Evolutionary conservation across 2,888 invertebrate species (phyloP).

Genomic region (Eupithecia insigniata): DNA sequence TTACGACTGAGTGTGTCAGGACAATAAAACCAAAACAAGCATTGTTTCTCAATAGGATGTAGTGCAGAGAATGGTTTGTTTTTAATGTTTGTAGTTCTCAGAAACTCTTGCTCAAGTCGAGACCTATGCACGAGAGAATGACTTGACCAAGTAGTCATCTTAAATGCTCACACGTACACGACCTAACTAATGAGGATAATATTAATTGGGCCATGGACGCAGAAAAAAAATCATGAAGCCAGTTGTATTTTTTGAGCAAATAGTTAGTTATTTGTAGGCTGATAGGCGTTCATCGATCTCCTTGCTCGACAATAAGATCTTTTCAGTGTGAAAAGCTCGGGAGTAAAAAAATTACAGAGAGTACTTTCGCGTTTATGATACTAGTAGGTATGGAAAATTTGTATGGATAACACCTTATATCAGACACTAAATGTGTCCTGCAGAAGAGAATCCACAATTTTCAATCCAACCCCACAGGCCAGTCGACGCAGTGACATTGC

Average conservation of each 20-base stretch:
- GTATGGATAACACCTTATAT: too few species aligned
- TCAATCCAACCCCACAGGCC: not conserved
- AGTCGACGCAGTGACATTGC: conserved; percentile 6
- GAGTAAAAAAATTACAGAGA: not conserved
- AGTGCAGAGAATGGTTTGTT: not conserved
- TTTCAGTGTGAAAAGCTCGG: not conserved
- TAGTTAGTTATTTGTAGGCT: too few species aligned
- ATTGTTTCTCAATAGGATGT: conserved; percentile 10
- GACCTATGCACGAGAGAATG: not conserved
- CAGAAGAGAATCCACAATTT: not conserved
- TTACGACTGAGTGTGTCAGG: not conserved
- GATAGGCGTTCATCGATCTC: too few species aligned
- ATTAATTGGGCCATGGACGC: not conserved
- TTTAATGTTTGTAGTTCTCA: not conserved
- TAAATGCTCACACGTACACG: not conserved
- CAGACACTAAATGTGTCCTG: not conserved
- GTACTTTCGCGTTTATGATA: too few species aligned
- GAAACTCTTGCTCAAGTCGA: not conserved
- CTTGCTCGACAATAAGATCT: too few species aligned
- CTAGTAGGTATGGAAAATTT: too few species aligned
- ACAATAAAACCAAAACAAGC: not conserved
- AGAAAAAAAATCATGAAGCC: not conserved
- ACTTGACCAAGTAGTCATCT: not conserved
- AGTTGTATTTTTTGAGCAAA: too few species aligned
- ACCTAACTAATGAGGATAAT: too few species aligned